phyloP scores from a whole-genome alignment of 2,888 invertebrate species.

The Drosophila yooni region DNA sequence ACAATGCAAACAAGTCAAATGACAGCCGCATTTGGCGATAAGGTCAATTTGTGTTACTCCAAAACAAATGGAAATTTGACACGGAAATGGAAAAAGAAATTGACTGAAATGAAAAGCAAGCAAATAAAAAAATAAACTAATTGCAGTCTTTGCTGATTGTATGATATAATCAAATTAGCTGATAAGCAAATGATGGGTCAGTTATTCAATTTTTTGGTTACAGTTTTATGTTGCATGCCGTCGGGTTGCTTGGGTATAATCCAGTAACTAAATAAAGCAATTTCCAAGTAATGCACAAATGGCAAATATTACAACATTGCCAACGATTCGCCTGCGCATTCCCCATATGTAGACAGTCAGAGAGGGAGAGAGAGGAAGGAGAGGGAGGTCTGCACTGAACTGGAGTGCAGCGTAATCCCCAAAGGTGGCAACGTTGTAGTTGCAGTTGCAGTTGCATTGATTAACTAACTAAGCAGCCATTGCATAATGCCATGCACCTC shows the following conservation, averaged over 20 bases:
- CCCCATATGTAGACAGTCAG: conserved; percentile 39
- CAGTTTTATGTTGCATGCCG: conserved; percentile 30
- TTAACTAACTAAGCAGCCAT: conserved; percentile 66
- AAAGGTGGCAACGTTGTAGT: conserved; percentile 51
- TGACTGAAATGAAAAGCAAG: conserved; percentile 28
- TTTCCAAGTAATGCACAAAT: conserved; percentile 63
- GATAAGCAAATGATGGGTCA: conserved; percentile 43
- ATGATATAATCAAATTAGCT: conserved; percentile 71
- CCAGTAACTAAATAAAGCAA: conserved; percentile 65
- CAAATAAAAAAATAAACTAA: conserved; percentile 36
- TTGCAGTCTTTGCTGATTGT: conserved; percentile 48
- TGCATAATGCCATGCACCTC: conserved; percentile 59
- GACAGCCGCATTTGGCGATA: conserved; percentile 52
- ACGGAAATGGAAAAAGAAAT: conserved; percentile 43
- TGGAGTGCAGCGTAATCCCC: conserved; percentile 50
- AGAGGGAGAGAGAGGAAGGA: background rate
- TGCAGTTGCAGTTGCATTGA: conserved; percentile 64
- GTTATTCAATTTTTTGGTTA: conserved; percentile 24
- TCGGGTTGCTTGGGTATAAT: conserved; percentile 10
- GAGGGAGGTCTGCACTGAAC: conserved; percentile 1
- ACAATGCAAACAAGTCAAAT: conserved; percentile 70
- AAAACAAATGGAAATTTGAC: conserved; percentile 61
- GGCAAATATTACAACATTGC: conserved; percentile 58
- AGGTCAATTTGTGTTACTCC: conserved; percentile 38
- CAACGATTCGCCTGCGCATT: conserved; percentile 29